phyloP scores from a whole-genome alignment of 2,113 vertebrate species.

The Ageneiosus marmoratus region DNA sequence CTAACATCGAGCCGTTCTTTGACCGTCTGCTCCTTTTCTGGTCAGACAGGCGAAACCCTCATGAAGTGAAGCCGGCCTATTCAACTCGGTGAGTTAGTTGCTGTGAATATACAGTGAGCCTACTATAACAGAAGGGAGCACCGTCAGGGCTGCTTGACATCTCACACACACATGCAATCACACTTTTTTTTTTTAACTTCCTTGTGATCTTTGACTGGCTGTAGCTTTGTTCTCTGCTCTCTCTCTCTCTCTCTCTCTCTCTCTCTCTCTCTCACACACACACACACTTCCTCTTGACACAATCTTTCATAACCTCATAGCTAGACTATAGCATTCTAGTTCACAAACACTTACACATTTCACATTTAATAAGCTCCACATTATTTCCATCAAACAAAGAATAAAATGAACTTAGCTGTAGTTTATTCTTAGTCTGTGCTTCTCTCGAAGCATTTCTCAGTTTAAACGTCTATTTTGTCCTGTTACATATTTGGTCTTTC shows the following conservation, averaged over 20 bases:
- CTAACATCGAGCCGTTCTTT: slow-evolving; percentile 87
- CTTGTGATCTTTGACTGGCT: background rate
- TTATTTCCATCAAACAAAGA: background rate
- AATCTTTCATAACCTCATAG: background rate
- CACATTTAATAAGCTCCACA: background rate
- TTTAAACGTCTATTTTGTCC: background rate
- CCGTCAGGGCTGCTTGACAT: background rate
- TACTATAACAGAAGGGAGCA: background rate
- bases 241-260: background rate
- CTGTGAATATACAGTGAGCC: background rate
- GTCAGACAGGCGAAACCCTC: slow-evolving; percentile 90
- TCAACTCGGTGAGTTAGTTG: slow-evolving; percentile 77
- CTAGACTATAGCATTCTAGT: background rate
- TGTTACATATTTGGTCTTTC: background rate
- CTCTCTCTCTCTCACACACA: too few relatives aligned
- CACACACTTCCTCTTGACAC: slow-evolving; percentile 20
- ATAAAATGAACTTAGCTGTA: background rate
- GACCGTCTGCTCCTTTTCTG: slow-evolving; percentile 91
- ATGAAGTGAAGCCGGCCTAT: slow-evolving; percentile 88
- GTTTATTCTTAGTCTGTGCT: background rate
- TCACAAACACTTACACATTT: background rate
- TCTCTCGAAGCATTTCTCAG: background rate
- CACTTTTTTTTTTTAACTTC: background rate
- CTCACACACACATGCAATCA: slow-evolving; percentile 7
- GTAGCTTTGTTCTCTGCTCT: background rate